These are phyloP conservation scores for Copidosoma aretas DNA, from an alignment of 2,888 invertebrate genomes.

Conservation along the genomic window DNA sequence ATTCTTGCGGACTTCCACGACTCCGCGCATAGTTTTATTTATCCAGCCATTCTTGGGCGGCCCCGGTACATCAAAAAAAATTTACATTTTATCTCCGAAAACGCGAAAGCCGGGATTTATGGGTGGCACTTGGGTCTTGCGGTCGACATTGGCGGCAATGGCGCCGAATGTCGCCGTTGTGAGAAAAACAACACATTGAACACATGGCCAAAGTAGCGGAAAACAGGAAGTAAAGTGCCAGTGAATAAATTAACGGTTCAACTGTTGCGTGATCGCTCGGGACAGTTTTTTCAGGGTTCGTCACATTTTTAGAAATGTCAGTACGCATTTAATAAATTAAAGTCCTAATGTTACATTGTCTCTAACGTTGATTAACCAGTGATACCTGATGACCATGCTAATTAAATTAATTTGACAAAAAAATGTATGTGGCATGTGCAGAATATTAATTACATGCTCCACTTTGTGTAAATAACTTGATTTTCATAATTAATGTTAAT, in stretches of 20 bases:
- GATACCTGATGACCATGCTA: too few species aligned
- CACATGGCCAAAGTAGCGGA: slow-evolving; percentile 13
- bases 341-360: too few species aligned
- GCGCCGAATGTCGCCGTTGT: background rate
- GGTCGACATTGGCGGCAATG: slow-evolving; percentile 2
- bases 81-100: slow-evolving; percentile 36
- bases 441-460: too few species aligned
- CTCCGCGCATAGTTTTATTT: background rate
- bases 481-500: too few species aligned
- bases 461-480: too few species aligned
- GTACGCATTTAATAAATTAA: too few species aligned
- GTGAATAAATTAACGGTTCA: slow-evolving; percentile 21
- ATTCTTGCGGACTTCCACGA: slow-evolving; percentile 2
- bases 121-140: slow-evolving; percentile 1
- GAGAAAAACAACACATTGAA: background rate
- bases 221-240: slow-evolving; percentile 3
- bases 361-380: too few species aligned
- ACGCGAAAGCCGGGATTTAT: slow-evolving; percentile 33
- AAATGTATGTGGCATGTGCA: too few species aligned
- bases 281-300: too few species aligned
- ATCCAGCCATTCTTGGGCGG: background rate
- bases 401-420: too few species aligned
- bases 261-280: background rate
- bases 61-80: slow-evolving; percentile 18
- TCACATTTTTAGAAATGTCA: too few species aligned